phyloP scores from a whole-genome alignment of 2,888 invertebrate species.

The Dioctria rufipes region DNA sequence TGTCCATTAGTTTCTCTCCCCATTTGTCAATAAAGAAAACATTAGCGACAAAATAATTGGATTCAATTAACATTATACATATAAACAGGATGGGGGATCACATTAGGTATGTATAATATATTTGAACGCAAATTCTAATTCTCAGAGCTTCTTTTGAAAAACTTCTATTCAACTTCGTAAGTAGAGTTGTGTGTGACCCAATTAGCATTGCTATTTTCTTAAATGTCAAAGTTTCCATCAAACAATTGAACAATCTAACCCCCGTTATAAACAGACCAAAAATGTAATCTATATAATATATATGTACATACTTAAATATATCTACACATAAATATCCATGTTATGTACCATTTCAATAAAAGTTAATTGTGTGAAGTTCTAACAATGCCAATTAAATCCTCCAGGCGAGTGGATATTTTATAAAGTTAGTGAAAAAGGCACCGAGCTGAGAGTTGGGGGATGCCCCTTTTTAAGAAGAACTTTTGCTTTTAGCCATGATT shows the following conservation, averaged over 20 bases:
- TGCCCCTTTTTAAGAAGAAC: too few relatives aligned
- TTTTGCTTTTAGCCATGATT: not conserved
- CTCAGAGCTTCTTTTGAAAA: conserved; percentile 25
- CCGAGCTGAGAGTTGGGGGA: not conserved
- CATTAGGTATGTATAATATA: too few relatives aligned
- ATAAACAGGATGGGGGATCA: too few relatives aligned
- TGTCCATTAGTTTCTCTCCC: too few relatives aligned
- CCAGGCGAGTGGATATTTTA: not conserved
- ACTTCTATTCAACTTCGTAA: conserved; percentile 18
- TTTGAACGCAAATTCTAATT: conserved; percentile 5
- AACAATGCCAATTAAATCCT: conserved; percentile 20
- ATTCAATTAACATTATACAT: too few relatives aligned
- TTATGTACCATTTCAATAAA: conserved; percentile 29
- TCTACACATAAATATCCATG: not conserved
- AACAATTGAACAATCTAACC: not conserved
- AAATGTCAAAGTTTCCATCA: conserved; percentile 27
- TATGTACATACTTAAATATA: not conserved
- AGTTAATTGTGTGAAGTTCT: conserved; percentile 39
- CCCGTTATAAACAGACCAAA: not conserved
- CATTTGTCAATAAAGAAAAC: too few relatives aligned
- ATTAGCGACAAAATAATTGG: too few relatives aligned
- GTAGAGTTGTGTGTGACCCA: conserved; percentile 37
- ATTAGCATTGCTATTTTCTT: conserved; percentile 50
- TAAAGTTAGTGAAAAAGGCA: not conserved
- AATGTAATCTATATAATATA: conserved; percentile 22